Base-by-base conservation (phyloP, 2,888 invertebrate genomes). In the Taenaris catops region DNA sequence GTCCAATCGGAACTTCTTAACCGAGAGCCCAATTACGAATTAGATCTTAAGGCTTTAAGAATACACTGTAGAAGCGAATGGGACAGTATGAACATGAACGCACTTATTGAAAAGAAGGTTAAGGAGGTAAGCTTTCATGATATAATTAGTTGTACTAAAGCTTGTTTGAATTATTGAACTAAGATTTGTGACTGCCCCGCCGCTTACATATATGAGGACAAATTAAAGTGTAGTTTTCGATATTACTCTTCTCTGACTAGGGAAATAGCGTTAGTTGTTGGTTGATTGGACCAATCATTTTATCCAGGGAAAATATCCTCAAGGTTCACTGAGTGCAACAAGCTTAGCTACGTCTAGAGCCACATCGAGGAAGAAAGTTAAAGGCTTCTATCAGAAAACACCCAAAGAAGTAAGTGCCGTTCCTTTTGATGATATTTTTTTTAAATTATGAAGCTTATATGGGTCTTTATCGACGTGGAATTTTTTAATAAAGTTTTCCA, bases 311-410 rank as follows among this genome's bases (percentile, higher is more conserved):
- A 53, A 71, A 41, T 72, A 78, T 35, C 71, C 79, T 0, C 41
- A 60, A 2, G 53, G 58, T 2, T 83, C 79, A 0, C 45, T 84
- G 8, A 80, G 81, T 7, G 79, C 73, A 0, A 72, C 79, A 3
- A 83, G 81, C 18, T 37, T 83, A 25, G 81, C 83, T 0, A 73
- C 80, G 0, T 80, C 83, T 0, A 48, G 73, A 4, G 67, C 64
- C 0, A 63, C 60, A 0, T 47, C 63, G 0, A 57, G 52, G 27
- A 69, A 38, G 46, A 81, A 69, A 45, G 70, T 83, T 1, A 47
- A 54, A 5, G 74, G 78, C 0, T 83, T 81, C 48, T 83, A 80
- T 39, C 76, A 79, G 48, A 78, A 73, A 34, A 43, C 48, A 1
- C 68, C 75, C 0, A 67, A 61, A 48, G 79, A 80, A 36, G 83